Evolutionary conservation across 1,140 invertebrate species (phyloP), one percentile per base, ranked within the genome.

Genomic region (Pseudomyrmex concolor): DNA sequence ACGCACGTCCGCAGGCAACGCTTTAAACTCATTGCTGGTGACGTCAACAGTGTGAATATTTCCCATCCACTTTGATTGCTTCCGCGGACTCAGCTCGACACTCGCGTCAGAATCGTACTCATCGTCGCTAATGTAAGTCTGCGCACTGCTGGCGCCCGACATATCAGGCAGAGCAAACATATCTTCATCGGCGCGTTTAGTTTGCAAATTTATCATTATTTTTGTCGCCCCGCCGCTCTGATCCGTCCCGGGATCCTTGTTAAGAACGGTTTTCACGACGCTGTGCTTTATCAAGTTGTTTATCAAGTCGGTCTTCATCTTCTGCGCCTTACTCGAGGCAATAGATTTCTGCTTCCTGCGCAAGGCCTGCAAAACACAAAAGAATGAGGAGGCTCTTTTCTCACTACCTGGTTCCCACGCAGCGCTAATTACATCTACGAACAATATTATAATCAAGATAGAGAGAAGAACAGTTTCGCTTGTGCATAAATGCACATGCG

Each of bases 31-130:
- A 13, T 95, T 93, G 78, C 96, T 97, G 43, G 96, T 96, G 12
- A 98, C 95, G 94, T 99, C 97, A 48, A 99, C 96, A 0, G 95
- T 95, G 91, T 98, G 96, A 85, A 98, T 94, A 93, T 98, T 94
- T 71, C 93, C 97, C 51, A 94, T 92, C 94, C 94, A 94, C 90
- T 94, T 95, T 1, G 92, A 90, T 76, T 95, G 95, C 81, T 95
- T 94, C 1, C 94, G 92, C 7, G 94, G 93, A 85, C 92, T 95
- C 1, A 91, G 74, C 57, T 95, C 92, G 48, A 93, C 88, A 13
- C 91, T 89, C 1, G 92, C 92, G 62, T 93, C 91, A 12, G 91
- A 94, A 85, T 94, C 90, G 25, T 84, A 91, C 54, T 93, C 91
- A 15, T 93, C 89, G 15, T 93, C 89, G 60, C 90, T 84, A 17